These are phyloP conservation scores for Oncorhynchus masou DNA, from an alignment of 2,113 vertebrate genomes.

Conservation along the genomic window DNA sequence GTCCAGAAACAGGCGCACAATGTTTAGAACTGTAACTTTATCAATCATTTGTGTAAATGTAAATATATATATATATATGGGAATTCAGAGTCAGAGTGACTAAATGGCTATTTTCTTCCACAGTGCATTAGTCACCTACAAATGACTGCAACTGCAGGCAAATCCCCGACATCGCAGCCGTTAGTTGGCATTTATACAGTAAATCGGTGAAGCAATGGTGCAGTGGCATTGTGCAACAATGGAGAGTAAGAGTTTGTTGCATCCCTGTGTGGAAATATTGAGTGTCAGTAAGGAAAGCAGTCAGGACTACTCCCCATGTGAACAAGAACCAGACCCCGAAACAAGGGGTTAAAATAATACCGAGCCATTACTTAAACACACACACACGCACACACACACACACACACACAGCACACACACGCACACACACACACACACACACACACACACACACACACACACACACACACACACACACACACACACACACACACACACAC, in stretches of 20 bases:
- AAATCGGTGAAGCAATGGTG: background rate
- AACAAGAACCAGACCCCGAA: conserved; percentile 20
- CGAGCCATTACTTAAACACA: background rate
- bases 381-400: background rate
- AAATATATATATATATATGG: too few relatives aligned
- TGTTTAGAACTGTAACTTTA: too few relatives aligned
- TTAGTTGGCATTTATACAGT: too few relatives aligned
- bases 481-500: too few relatives aligned
- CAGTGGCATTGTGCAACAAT: background rate
- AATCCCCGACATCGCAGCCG: too few relatives aligned
- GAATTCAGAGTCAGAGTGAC: too few relatives aligned
- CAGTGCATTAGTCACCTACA: too few relatives aligned
- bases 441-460: background rate
- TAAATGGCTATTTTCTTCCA: too few relatives aligned
- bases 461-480: background rate
- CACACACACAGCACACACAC: background rate
- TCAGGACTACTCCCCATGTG: conserved; percentile 34
- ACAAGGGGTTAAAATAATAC: conserved; percentile 14
- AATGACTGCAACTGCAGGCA: too few relatives aligned
- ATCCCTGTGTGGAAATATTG: conserved; percentile 26
- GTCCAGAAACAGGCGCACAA: too few relatives aligned
- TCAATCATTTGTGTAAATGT: too few relatives aligned
- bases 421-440: background rate
- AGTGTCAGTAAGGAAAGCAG: conserved; percentile 23
- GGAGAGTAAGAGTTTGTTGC: conserved; percentile 1